phyloP scores from a whole-genome alignment of 2,113 vertebrate genomes.

The Petaurus breviceps region DNA sequence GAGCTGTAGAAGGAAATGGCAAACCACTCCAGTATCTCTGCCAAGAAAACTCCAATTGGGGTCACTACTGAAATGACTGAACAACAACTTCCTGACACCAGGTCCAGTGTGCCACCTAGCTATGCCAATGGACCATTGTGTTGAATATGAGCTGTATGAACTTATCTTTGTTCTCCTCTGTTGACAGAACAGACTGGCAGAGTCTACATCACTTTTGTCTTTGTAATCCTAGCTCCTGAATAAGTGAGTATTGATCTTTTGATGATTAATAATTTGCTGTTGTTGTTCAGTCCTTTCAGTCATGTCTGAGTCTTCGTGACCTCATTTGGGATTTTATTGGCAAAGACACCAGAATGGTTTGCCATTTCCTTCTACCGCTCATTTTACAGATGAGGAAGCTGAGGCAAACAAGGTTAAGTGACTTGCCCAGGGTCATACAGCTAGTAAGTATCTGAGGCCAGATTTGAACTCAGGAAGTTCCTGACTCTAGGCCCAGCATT shows the following conservation, averaged over 20 bases:
- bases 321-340: background rate
- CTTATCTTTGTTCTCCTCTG: too few species aligned
- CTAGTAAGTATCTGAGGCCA: slow-evolving; percentile 18
- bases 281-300: background rate
- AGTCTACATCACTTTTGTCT: background rate
- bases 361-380: too few species aligned
- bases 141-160: too few species aligned
- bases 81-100: background rate
- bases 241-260: background rate
- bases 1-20: too few species aligned
- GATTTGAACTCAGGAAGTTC: slow-evolving; percentile 2
- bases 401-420: background rate
- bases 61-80: too few species aligned
- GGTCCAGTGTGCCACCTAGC: background rate
- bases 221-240: background rate
- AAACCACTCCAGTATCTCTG: too few species aligned
- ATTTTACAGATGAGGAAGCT: too few species aligned
- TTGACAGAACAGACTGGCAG: too few species aligned
- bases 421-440: background rate
- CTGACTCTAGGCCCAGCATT: background rate
- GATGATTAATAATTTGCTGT: background rate
- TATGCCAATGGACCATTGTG: background rate
- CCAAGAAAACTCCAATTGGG: too few species aligned
- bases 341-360: too few species aligned
- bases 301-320: background rate